Percentiles rank a stretch among this genome's conserved stretches.
phyloP scores from a whole-genome alignment of 1,140 invertebrate species.

The Drosophila lacteicornis region DNA sequence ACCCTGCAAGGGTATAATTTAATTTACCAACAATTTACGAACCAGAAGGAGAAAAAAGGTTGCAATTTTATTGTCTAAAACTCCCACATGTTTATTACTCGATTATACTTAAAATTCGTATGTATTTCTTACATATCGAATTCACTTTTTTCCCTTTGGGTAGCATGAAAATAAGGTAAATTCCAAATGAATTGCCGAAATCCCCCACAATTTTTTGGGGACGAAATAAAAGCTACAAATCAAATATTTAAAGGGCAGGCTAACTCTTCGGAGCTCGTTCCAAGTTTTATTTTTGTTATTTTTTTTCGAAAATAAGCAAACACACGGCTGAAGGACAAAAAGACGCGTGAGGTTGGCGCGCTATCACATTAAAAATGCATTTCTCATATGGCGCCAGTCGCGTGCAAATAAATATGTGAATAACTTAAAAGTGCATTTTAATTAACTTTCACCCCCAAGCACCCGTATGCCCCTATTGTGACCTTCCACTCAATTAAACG shows the following conservation, averaged over 20 bases:
- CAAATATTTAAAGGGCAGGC: neutral
- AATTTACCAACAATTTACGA: too few species aligned
- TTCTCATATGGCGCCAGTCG: constrained; percentile 58
- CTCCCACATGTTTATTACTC: too few species aligned
- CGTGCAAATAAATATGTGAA: constrained; percentile 68
- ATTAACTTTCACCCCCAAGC: constrained; percentile 58
- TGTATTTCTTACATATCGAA: too few species aligned
- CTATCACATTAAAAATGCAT: constrained; percentile 71
- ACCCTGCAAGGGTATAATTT: too few species aligned
- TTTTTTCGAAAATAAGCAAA: neutral
- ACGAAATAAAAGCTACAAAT: neutral
- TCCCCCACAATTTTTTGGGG: too few species aligned
- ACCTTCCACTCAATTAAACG: constrained; percentile 46
- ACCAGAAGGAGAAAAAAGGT: too few species aligned
- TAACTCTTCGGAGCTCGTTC: neutral
- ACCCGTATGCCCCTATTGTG: too few species aligned
- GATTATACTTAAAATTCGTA: too few species aligned
- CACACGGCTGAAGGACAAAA: constrained; percentile 5
- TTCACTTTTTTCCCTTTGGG: too few species aligned
- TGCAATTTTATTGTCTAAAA: too few species aligned
- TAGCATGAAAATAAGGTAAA: too few species aligned
- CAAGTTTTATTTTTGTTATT: neutral
- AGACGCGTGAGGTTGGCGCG: neutral
- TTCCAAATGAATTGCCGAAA: too few species aligned
- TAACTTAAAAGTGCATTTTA: constrained; percentile 76